phyloP scores from a whole-genome alignment of 1,140 invertebrate species.

The Brachionus koreanus region DNA sequence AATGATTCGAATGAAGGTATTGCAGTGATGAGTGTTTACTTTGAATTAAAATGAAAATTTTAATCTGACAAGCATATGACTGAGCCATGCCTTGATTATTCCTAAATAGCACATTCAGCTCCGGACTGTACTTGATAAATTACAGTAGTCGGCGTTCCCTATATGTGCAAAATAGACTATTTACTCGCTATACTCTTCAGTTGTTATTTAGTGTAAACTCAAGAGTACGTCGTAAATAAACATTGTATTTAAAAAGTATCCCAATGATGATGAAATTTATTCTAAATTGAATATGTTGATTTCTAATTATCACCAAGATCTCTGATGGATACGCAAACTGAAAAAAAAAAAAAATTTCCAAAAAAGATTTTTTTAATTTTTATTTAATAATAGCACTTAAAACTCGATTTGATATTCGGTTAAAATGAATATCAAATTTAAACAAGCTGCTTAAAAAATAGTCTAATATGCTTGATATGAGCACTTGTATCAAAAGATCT shows the following conservation, averaged over 20 bases:
- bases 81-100: background rate
- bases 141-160: background rate
- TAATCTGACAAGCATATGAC: slow-evolving; percentile 37
- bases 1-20: background rate
- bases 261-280: background rate
- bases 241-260: background rate
- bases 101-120: background rate
- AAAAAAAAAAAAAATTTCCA: background rate
- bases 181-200: slow-evolving; percentile 25
- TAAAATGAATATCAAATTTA: background rate
- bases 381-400: background rate
- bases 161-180: background rate
- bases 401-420: background rate
- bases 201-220: background rate
- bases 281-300: background rate
- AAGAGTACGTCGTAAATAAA: slow-evolving; percentile 26
- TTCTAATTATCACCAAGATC: background rate
- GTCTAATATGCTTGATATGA: slow-evolving; percentile 2
- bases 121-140: background rate
- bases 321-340: background rate
- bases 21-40: background rate
- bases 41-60: slow-evolving; percentile 30
- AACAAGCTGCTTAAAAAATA: background rate
- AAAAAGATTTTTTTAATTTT: background rate
- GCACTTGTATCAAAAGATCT: background rate